A percentile compares a stretch with the other conserved stretches of the same genome.
These are phyloP conservation scores for Centroberyx gerrardi DNA, from an alignment of 2,797 vertebrate species.

Conservation along the genomic window DNA sequence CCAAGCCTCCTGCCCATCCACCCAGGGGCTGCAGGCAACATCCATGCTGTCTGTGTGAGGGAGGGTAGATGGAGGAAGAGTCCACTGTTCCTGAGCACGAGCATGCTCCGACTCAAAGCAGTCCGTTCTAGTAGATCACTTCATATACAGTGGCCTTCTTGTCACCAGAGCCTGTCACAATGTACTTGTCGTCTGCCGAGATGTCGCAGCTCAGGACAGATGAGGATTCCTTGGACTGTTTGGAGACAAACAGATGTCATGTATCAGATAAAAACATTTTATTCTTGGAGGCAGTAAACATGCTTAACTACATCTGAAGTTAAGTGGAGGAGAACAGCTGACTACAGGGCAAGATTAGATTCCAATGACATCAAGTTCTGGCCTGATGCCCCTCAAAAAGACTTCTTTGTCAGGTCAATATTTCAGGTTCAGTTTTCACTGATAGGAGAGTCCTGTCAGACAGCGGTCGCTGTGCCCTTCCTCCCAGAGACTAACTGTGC, in stretches of 20 bases:
- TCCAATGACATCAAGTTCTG: conserved; percentile 65
- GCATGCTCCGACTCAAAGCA: conserved; percentile 61
- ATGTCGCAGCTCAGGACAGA: conserved; percentile 91
- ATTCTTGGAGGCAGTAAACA: conserved; percentile 43
- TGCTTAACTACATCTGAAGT: conserved; percentile 49
- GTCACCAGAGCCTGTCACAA: conserved; percentile 90
- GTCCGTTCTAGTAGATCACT: conserved; percentile 87
- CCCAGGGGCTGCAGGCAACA: conserved; percentile 75
- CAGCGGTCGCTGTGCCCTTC: conserved; percentile 82
- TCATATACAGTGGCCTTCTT: conserved; percentile 92
- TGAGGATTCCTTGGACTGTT: conserved; percentile 90
- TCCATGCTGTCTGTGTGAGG: conserved; percentile 81
- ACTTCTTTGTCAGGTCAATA: conserved; percentile 77
- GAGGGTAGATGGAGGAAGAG: conserved; percentile 76
- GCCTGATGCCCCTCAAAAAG: conserved; percentile 65
- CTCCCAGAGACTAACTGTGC: conserved; percentile 65
- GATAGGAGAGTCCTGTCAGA: conserved; percentile 80
- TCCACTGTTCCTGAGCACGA: conserved; percentile 66
- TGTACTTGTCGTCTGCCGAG: conserved; percentile 90
- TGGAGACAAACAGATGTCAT: conserved; percentile 29
- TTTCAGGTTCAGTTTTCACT: conserved; percentile 83
- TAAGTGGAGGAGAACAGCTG: conserved; percentile 64
- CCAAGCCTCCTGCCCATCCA: conserved; percentile 71
- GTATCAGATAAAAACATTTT: conserved; percentile 27
- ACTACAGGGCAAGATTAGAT: conserved; percentile 66